phyloP scores from a whole-genome alignment of 2,888 invertebrate genomes.

The Apamea anceps region DNA sequence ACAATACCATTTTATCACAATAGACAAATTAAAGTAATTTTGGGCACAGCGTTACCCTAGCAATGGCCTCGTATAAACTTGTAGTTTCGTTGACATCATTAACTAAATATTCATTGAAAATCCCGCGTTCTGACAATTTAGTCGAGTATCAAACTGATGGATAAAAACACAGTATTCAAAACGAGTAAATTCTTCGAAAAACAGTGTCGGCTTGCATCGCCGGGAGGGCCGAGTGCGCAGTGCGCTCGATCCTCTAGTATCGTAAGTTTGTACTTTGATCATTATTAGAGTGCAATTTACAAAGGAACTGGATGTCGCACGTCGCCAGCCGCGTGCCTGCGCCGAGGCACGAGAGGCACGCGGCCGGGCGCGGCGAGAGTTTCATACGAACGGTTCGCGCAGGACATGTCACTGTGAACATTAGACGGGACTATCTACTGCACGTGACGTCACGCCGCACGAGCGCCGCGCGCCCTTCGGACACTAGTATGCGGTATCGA shows the following conservation, averaged over 20 bases:
- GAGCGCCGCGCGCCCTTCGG: constrained; percentile 34
- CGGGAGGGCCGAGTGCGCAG: constrained; percentile 49
- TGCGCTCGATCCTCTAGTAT: constrained; percentile 51
- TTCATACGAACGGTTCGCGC: constrained; percentile 9
- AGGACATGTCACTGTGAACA: constrained; percentile 16
- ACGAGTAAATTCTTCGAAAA: constrained; percentile 83
- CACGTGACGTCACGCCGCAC: constrained; percentile 29
- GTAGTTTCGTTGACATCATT: constrained; percentile 63
- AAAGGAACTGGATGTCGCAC: constrained; percentile 56
- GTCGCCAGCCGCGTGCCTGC: constrained; percentile 27
- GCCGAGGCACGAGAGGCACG: not conserved
- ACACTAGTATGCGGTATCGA: constrained; percentile 47
- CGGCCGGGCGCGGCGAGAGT: not conserved
- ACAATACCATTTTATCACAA: constrained; percentile 76
- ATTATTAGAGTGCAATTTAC: constrained; percentile 68
- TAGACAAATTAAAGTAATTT: constrained; percentile 73
- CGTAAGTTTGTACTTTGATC: constrained; percentile 77
- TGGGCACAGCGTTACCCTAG: constrained; percentile 69
- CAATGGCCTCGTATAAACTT: constrained; percentile 73
- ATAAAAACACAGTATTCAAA: constrained; percentile 71
- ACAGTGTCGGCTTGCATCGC: constrained; percentile 69
- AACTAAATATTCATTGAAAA: constrained; percentile 62
- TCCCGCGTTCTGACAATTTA: constrained; percentile 61
- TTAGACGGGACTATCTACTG: constrained; percentile 25
- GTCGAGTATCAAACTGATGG: constrained; percentile 63